A percentile compares a stretch with the other conserved stretches of the same genome.
Conservation (phyloP, 92 coral and sea anemone genomes). For the Epizoanthus scotinus region DNA sequence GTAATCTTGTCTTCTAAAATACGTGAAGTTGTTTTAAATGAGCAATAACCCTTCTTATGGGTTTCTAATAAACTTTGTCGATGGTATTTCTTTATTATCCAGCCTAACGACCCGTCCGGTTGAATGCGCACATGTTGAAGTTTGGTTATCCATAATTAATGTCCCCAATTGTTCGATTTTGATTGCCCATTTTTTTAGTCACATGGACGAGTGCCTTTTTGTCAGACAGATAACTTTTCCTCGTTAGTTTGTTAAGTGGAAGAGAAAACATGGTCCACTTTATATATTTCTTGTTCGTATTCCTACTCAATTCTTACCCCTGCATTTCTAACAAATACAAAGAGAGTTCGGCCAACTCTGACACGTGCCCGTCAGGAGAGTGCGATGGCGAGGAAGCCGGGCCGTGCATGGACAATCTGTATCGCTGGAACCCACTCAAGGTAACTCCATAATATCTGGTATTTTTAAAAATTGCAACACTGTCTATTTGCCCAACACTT, state of each 20-base stretch:
- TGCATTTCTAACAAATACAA: conserved; percentile 6
- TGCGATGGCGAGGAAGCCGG: neutral
- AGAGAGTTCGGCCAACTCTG: neutral
- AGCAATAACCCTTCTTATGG: no score
- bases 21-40: no score
- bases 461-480: no score
- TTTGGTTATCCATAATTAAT: no score
- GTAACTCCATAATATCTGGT: neutral
- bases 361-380: neutral
- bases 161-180: no score
- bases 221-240: neutral
- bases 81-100: no score
- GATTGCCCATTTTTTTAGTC: neutral
- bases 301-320: neutral
- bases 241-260: neutral
- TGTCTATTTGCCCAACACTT: neutral
- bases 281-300: neutral
- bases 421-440: conserved; percentile 61
- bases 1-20: no score
- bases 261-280: neutral
- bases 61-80: no score
- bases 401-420: conserved; percentile 38
- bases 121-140: no score
- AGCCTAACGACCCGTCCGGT: no score
- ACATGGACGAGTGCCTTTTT: neutral